phyloP scores from a whole-genome alignment of 2,113 vertebrate genomes.

The Vicugna pacos region DNA sequence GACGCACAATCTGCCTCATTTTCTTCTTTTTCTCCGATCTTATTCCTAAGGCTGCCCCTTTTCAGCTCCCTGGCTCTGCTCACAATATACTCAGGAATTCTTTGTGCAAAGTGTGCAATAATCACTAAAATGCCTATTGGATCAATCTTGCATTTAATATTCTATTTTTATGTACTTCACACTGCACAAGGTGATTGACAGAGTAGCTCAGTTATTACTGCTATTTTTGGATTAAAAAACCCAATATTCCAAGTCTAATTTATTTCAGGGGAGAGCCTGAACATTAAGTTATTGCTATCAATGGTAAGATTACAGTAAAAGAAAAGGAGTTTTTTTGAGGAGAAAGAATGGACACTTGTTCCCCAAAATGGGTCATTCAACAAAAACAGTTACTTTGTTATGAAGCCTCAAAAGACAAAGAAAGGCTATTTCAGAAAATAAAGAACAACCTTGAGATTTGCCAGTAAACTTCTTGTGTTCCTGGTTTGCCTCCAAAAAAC shows the following conservation, averaged over 20 bases:
- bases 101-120: neutral
- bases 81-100: neutral
- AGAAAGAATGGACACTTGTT: neutral
- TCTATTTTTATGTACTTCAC: neutral
- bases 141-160: conserved; percentile 8
- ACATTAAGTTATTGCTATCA: conserved; percentile 19
- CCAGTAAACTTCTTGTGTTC: conserved; percentile 65
- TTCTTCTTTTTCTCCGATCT: neutral
- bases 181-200: neutral
- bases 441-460: conserved; percentile 75
- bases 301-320: conserved; percentile 23
- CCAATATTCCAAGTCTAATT: conserved; percentile 21
- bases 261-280: conserved; percentile 30
- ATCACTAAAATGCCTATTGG: neutral
- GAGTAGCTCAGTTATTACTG: neutral
- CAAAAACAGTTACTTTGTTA: conserved; percentile 74
- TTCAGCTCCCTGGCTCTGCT: neutral
- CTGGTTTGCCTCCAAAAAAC: conserved; percentile 64
- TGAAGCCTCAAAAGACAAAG: conserved; percentile 43
- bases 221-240: conserved; percentile 52
- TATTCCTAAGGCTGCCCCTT: neutral
- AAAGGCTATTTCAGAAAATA: conserved; percentile 51
- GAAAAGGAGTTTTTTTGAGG: neutral
- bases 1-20: neutral
- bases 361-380: conserved; percentile 56